Conservation (phyloP, 2,888 invertebrate species). For the Drosophila leonis region DNA sequence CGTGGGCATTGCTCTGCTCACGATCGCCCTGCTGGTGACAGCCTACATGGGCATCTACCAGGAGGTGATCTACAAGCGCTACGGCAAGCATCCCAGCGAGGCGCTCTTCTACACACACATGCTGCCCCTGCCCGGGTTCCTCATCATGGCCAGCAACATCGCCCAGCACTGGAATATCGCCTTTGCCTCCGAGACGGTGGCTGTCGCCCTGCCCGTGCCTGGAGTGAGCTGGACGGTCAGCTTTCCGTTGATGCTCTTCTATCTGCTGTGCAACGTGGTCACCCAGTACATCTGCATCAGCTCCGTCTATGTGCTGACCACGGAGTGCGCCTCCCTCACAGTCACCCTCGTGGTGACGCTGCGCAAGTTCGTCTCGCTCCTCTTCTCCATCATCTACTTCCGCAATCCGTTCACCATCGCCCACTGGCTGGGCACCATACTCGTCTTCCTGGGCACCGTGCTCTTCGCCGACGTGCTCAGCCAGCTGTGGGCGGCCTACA, state of each 20-base stretch:
- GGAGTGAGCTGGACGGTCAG: slow-evolving; percentile 84
- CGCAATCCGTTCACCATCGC: slow-evolving; percentile 95
- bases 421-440: slow-evolving; percentile 95
- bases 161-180: slow-evolving; percentile 91
- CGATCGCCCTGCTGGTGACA: slow-evolving; percentile 95
- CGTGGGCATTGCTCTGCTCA: slow-evolving; percentile 92
- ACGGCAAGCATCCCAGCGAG: slow-evolving; percentile 97
- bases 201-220: slow-evolving; percentile 75
- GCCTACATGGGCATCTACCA: slow-evolving; percentile 98
- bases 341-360: slow-evolving; percentile 98
- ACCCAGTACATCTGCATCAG: slow-evolving; percentile 98
- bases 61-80: slow-evolving; percentile 92
- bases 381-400: slow-evolving; percentile 97
- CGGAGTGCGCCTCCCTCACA: slow-evolving; percentile 96
- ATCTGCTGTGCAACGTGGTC: slow-evolving; percentile 92
- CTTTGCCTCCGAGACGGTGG: slow-evolving; percentile 87
- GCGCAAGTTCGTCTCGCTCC: slow-evolving; percentile 96
- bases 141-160: slow-evolving; percentile 92
- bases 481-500: slow-evolving; percentile 57
- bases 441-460: slow-evolving; percentile 97
- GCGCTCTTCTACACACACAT: slow-evolving; percentile 95
- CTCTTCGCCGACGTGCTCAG: slow-evolving; percentile 94
- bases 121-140: slow-evolving; percentile 95
- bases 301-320: slow-evolving; percentile 96
- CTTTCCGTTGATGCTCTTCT: slow-evolving; percentile 92